phyloP scores from a whole-genome alignment of 2,797 vertebrate genomes.

The Sarcoramphus papa region DNA sequence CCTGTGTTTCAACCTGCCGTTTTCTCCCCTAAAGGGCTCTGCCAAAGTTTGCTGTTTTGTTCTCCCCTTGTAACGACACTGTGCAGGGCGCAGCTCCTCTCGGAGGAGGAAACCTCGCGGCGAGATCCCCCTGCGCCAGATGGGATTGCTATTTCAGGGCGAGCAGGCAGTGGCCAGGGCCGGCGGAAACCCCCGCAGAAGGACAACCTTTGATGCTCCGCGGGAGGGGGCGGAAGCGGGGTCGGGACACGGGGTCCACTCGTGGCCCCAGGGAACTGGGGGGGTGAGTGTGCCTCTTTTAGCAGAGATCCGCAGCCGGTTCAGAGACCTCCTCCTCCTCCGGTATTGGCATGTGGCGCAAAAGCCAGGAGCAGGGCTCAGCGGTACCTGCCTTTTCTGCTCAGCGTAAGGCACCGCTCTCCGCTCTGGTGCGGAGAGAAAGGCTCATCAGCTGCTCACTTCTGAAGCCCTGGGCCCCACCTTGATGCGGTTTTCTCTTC shows the following conservation, averaged over 20 bases:
- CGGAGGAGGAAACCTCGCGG: not conserved
- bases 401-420: not conserved
- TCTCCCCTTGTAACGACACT: not conserved
- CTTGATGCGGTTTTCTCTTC: constrained; percentile 2
- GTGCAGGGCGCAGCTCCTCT: not conserved
- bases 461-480: constrained; percentile 1
- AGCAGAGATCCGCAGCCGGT: not conserved
- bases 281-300: rapidly evolving
- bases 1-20: not conserved
- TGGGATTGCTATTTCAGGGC: not conserved
- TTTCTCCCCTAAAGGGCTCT: not conserved
- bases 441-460: not conserved
- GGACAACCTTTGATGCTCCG: not conserved
- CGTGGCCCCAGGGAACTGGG: not conserved
- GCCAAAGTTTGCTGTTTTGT: not conserved
- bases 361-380: not conserved
- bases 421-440: not conserved
- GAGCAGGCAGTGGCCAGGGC: not conserved
- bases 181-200: not conserved
- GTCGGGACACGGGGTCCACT: not conserved
- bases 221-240: not conserved
- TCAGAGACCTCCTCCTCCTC: not conserved
- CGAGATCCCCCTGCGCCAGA: not conserved
- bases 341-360: rapidly evolving
- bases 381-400: not conserved